Base-by-base conservation (phyloP, 2,113 vertebrate species). In the Oxyura jamaicensis region DNA sequence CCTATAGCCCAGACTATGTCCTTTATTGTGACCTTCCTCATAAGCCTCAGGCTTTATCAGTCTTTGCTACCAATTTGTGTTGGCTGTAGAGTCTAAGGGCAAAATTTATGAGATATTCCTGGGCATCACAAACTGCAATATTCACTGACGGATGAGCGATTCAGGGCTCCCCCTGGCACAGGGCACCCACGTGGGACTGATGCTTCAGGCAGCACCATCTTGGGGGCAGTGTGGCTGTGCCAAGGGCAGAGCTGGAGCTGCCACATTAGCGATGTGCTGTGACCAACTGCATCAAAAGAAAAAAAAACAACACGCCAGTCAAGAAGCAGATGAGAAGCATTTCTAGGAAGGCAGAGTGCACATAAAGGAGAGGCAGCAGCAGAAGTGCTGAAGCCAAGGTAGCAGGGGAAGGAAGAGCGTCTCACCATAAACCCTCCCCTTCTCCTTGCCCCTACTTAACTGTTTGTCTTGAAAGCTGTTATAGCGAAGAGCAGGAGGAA, bases 141-240 rank as follows among this genome's bases (percentile, higher is more conserved):
- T 26, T 33, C 23, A 29, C 8, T 10, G 56, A n/a, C 1, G 7
- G 42, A 25, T 0, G 0, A 67, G 55, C n/a, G 18, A 33, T 21
- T 14, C 29, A 17, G 69, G 50, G 39, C 18, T 76, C 33, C n/a
- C 42, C 62, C 59, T 1, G 1, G 42, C 0, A 4, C 25, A 35
- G 21, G 44, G 52, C 19, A 68, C 48, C n/a, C 1, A 16, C 21
- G 41, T 14, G 13, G 41, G 39, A 42, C 29, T 15, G 65, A 31
- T 21, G 65, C 41, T 22, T 33, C 6, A 7, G 42, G 66, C 31
- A n/a, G 42, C 20, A n/a, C 52, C 55, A 17, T 7, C 69, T 50
- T 44, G 65, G 80, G 19, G 76, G n/a, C 19, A 8, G 9, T 0
- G 13, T 3, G 15, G 22, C 33, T 76, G n/a, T 68, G 63, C 44